phyloP scores from a whole-genome alignment of 2,797 vertebrate species.

The Cephalopachus bancanus region DNA sequence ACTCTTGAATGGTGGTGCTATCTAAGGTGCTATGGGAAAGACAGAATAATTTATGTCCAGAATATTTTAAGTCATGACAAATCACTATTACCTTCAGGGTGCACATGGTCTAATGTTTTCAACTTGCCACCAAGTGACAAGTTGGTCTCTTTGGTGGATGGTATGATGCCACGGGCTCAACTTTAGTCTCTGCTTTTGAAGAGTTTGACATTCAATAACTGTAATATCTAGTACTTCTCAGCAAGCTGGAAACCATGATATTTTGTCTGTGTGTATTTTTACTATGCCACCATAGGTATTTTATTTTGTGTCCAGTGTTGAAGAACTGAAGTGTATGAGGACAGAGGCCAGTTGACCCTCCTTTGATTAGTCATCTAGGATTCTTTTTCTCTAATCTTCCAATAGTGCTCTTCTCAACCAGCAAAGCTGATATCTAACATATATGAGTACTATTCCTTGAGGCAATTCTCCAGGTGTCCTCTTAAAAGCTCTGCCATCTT shows the following conservation, averaged over 20 bases:
- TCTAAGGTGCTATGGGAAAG: background rate
- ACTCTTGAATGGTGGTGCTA: background rate
- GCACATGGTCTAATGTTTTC: background rate
- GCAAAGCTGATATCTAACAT: background rate
- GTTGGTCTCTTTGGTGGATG: background rate
- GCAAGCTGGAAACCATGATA: background rate
- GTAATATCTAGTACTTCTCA: too few species aligned
- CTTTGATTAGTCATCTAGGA: background rate
- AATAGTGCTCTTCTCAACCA: background rate
- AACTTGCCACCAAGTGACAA: background rate
- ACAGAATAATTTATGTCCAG: background rate
- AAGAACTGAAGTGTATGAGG: background rate
- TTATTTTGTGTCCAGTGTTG: background rate
- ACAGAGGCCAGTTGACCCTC: background rate
- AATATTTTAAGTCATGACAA: background rate
- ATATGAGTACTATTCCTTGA: background rate
- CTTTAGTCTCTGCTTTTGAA: background rate
- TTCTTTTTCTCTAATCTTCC: background rate
- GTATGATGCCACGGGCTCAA: background rate
- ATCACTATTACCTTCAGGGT: background rate
- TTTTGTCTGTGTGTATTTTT: background rate
- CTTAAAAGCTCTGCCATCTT: background rate
- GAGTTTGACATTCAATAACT: background rate
- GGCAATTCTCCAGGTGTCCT: background rate
- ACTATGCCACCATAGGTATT: background rate